Percentiles rank a stretch among this genome's conserved stretches.
Evolutionary conservation across 2,113 vertebrate species (phyloP).

Genomic region (Cricetomys ansorgei): DNA sequence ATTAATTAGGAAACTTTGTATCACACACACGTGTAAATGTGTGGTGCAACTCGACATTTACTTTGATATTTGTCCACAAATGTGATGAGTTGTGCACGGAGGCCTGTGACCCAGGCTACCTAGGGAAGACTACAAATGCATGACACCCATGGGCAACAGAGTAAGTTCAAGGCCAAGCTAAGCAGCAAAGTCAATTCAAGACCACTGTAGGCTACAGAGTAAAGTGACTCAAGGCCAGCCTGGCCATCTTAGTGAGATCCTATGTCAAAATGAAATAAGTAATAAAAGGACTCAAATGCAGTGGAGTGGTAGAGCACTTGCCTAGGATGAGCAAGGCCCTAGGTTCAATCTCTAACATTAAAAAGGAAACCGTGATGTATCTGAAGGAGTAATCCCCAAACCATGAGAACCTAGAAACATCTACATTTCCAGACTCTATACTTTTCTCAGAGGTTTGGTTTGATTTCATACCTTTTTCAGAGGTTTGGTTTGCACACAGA

Average conservation of each 20-base stretch:
- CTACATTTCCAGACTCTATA: not conserved
- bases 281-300: not conserved
- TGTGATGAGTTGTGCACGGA: not conserved
- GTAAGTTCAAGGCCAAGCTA: not conserved
- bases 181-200: not conserved
- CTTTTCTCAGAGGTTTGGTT: not conserved
- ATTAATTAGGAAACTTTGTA: not conserved
- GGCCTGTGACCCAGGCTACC: not conserved
- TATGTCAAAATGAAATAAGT: not conserved
- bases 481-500: not conserved
- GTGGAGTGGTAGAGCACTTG: not conserved
- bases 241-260: not conserved
- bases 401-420: not conserved
- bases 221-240: not conserved
- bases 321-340: not conserved
- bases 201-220: not conserved
- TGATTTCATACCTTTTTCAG: not conserved
- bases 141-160: not conserved
- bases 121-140: not conserved
- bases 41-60: not conserved
- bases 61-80: not conserved
- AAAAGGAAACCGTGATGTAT: not conserved
- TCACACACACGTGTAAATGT: not conserved
- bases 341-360: not conserved
- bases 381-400: not conserved